These are phyloP conservation scores for Andrena bucephala DNA, from an alignment of 2,888 invertebrate genomes.

Conservation along the genomic window DNA sequence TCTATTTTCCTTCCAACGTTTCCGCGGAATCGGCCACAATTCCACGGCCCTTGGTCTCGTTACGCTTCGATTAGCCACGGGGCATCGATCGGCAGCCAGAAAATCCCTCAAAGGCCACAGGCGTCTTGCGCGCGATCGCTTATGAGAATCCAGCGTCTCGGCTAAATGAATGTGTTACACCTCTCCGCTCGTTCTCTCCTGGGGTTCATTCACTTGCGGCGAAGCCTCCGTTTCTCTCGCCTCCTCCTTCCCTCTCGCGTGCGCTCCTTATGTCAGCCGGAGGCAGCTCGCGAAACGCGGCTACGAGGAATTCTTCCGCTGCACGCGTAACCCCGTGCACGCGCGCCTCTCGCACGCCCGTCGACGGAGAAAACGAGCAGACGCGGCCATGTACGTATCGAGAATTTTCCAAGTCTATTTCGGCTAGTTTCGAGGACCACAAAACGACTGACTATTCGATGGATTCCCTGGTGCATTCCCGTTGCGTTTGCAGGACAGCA, in stretches of 20 bases:
- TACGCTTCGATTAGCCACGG: background rate
- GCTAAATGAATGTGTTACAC: slow-evolving; percentile 73
- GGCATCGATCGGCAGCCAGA: background rate
- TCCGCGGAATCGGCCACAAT: background rate
- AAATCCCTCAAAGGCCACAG: no score
- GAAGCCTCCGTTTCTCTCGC: slow-evolving; percentile 34
- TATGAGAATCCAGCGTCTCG: slow-evolving; percentile 64
- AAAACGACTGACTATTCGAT: background rate
- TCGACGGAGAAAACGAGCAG: slow-evolving; percentile 39
- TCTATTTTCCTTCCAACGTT: background rate
- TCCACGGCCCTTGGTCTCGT: background rate
- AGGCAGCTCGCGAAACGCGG: slow-evolving; percentile 60
- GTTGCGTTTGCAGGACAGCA: no score
- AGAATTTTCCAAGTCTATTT: background rate
- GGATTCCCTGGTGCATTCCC: background rate
- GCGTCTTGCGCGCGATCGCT: slow-evolving; percentile 18
- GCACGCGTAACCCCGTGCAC: slow-evolving; percentile 53
- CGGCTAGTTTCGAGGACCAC: background rate
- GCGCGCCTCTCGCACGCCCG: slow-evolving; percentile 16
- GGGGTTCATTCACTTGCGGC: slow-evolving; percentile 70
- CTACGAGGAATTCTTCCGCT: slow-evolving; percentile 60
- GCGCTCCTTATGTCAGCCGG: slow-evolving; percentile 61
- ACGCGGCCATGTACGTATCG: background rate
- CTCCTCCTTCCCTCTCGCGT: slow-evolving; percentile 13
- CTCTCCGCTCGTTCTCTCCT: slow-evolving; percentile 62